phyloP scores from a whole-genome alignment of 2,888 invertebrate species.

The Myopa tessellatipennis region DNA sequence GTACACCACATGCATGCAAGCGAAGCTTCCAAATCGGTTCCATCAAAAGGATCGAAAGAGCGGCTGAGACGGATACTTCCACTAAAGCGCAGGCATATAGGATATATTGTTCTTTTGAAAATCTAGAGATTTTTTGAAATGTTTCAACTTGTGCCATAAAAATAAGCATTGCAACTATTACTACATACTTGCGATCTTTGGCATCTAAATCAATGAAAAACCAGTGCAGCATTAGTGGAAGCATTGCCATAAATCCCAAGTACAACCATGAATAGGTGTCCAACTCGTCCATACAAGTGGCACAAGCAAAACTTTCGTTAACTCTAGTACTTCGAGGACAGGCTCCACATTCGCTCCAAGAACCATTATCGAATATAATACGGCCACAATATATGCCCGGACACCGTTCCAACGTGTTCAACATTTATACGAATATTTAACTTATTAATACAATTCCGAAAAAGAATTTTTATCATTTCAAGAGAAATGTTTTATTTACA shows the following conservation, averaged over 20 bases:
- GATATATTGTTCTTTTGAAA: conserved; percentile 79
- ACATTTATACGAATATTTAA: conserved; percentile 6
- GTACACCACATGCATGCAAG: conserved; percentile 82
- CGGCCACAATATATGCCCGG: conserved; percentile 70
- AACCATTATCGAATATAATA: conserved; percentile 74
- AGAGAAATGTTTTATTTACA: not conserved
- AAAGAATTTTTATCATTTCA: not conserved
- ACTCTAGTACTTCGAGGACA: conserved; percentile 87
- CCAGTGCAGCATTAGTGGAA: conserved; percentile 90
- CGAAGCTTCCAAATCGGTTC: conserved; percentile 83
- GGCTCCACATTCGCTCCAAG: conserved; percentile 85
- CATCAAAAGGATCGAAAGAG: conserved; percentile 82
- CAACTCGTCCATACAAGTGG: conserved; percentile 79
- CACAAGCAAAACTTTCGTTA: conserved; percentile 77
- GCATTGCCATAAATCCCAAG: conserved; percentile 92
- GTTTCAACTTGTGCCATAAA: not conserved
- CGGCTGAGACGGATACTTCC: conserved; percentile 82
- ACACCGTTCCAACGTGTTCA: conserved; percentile 46
- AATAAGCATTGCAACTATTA: not conserved
- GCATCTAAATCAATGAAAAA: conserved; percentile 90
- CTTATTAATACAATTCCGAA: not conserved
- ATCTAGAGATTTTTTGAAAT: conserved; percentile 59
- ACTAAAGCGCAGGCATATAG: conserved; percentile 85
- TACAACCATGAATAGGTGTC: conserved; percentile 92
- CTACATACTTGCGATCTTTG: conserved; percentile 75